A percentile compares a stretch with the other conserved stretches of the same genome.
Conservation (phyloP, 2,113 vertebrate species). For the Geococcyx californianus region DNA sequence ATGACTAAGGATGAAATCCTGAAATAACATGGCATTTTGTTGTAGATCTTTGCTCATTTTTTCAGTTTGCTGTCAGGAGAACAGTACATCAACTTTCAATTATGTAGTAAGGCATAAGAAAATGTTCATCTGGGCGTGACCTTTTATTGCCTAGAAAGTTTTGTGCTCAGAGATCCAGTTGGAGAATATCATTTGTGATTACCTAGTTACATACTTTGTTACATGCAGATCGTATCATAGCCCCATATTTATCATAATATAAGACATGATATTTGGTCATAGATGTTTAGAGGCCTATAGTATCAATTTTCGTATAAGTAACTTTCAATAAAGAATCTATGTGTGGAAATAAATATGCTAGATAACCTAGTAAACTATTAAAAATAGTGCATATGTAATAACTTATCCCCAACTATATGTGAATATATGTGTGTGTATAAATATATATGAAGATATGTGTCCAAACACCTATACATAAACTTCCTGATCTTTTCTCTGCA, state of each 20-base stretch:
- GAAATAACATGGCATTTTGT: not conserved
- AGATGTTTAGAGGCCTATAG: not conserved
- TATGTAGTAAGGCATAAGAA: not conserved
- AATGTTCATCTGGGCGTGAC: not conserved
- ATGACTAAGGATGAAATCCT: not conserved
- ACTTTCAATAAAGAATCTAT: not conserved
- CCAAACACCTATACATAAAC: not conserved
- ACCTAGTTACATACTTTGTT: not conserved
- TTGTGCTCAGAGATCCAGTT: not conserved
- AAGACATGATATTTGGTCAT: not conserved
- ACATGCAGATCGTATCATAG: not conserved
- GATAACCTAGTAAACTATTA: not conserved
- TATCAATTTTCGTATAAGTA: not conserved
- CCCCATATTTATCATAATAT: not conserved
- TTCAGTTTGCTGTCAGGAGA: not conserved
- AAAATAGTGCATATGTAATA: not conserved
- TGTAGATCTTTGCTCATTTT: not conserved
- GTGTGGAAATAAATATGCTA: not conserved
- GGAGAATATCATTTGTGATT: not conserved
- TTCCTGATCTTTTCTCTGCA: constrained; percentile 43
- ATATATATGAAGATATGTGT: fast-evolving
- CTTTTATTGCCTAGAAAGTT: not conserved
- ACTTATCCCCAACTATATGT: not conserved
- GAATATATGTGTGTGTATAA: not conserved
- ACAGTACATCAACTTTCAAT: not conserved